Conservation (phyloP, 2,888 invertebrate species). For the Limnephilus lunatus region DNA sequence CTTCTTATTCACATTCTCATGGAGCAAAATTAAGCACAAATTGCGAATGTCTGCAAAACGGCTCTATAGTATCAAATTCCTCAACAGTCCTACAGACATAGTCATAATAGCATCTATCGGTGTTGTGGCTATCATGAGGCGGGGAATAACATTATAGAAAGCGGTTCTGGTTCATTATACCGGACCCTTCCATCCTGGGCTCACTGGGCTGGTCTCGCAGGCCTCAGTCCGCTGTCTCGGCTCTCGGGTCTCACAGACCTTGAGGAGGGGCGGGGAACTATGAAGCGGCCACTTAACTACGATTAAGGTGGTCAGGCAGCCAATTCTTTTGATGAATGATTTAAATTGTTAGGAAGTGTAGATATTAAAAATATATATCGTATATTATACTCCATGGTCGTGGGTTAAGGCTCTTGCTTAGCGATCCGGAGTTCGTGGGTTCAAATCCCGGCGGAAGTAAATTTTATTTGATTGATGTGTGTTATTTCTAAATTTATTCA, state of each 20-base stretch:
- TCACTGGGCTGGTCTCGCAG: background rate
- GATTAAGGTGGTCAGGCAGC: background rate
- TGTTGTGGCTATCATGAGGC: background rate
- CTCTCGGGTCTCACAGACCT: background rate
- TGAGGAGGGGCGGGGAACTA: background rate
- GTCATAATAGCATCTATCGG: background rate
- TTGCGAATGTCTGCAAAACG: background rate
- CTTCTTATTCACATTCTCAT: background rate
- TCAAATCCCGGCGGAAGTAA: too few relatives aligned
- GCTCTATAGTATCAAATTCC: background rate
- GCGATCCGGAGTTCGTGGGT: too few relatives aligned
- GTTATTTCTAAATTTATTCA: too few relatives aligned
- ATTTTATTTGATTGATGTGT: too few relatives aligned
- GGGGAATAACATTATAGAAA: background rate
- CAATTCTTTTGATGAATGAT: background rate
- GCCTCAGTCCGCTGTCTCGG: background rate
- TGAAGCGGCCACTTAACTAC: background rate
- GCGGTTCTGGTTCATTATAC: background rate
- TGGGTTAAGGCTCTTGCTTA: too few relatives aligned
- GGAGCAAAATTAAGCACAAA: background rate
- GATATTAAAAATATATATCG: too few relatives aligned
- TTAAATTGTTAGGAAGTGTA: too few relatives aligned
- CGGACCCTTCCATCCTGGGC: background rate
- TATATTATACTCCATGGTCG: too few relatives aligned
- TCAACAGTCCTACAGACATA: background rate